These are phyloP conservation scores for Drosophila nikananu DNA, from an alignment of 1,140 invertebrate genomes.

Conservation along the genomic window DNA sequence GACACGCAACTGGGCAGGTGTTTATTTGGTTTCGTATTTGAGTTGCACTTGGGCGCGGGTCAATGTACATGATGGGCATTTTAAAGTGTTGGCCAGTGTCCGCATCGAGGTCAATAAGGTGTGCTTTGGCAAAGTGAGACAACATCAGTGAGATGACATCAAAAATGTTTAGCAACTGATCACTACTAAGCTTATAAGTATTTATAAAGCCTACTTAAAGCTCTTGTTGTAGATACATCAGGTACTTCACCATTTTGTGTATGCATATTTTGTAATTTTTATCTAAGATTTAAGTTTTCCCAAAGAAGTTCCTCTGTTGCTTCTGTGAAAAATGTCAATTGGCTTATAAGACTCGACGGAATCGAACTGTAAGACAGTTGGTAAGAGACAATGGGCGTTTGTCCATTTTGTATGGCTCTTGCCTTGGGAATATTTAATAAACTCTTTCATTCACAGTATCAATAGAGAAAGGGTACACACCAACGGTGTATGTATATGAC, in stretches of 20 bases:
- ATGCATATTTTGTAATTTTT: background rate
- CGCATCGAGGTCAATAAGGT: background rate
- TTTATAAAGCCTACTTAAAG: background rate
- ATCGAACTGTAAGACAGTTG: constrained; percentile 8
- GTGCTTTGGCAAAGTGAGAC: background rate
- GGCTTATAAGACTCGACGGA: constrained; percentile 10
- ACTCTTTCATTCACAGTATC: constrained; percentile 64
- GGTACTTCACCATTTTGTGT: too few species aligned
- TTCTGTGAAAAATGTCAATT: background rate
- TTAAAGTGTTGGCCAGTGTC: constrained; percentile 19
- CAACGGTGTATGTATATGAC: constrained; percentile 28
- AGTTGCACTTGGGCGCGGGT: constrained; percentile 18
- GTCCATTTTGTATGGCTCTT: constrained; percentile 51
- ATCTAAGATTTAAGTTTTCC: background rate
- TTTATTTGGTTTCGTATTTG: constrained; percentile 21
- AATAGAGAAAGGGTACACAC: constrained; percentile 43
- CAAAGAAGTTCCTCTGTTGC: background rate
- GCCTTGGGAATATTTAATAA: constrained; percentile 76
- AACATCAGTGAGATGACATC: too few species aligned
- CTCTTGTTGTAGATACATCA: background rate
- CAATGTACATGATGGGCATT: constrained; percentile 51
- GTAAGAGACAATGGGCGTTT: constrained; percentile 47
- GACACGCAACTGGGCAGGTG: constrained; percentile 48
- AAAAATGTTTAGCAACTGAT: background rate
- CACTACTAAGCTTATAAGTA: background rate